phyloP scores from a whole-genome alignment of 2,113 vertebrate genomes.

The Microtus oregoni region DNA sequence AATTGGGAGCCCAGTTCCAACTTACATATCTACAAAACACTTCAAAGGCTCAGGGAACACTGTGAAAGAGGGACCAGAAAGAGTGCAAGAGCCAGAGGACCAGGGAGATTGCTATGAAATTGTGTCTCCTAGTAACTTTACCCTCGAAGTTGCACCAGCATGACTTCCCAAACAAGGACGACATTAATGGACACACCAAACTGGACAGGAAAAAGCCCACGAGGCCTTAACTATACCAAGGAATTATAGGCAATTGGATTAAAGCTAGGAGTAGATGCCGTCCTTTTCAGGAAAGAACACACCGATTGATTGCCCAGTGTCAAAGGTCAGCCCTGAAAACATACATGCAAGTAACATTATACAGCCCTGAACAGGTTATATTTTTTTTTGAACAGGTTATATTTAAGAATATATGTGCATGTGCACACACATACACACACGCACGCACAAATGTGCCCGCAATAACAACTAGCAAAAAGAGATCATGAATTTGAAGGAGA shows the following conservation, averaged over 20 bases:
- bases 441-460: too few relatives aligned
- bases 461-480: not conserved
- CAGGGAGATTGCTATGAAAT: not conserved
- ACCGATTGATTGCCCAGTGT: not conserved
- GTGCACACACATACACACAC: not conserved
- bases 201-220: not conserved
- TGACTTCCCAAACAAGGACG: not conserved
- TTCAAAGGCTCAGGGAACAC: not conserved
- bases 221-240: too few relatives aligned
- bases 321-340: not conserved
- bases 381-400: not conserved
- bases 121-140: not conserved
- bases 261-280: not conserved
- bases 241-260: not conserved
- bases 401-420: not conserved
- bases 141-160: not conserved
- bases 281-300: not conserved
- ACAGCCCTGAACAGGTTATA: not conserved
- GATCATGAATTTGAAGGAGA: not conserved
- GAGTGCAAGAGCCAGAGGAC: not conserved
- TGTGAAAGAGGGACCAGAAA: not conserved
- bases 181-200: not conserved
- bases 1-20: not conserved
- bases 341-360: not conserved
- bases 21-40: too few relatives aligned